A percentile compares a stretch with the other conserved stretches of the same genome.
phyloP scores from a whole-genome alignment of 1,140 invertebrate species.

The Mercenaria mercenaria region DNA sequence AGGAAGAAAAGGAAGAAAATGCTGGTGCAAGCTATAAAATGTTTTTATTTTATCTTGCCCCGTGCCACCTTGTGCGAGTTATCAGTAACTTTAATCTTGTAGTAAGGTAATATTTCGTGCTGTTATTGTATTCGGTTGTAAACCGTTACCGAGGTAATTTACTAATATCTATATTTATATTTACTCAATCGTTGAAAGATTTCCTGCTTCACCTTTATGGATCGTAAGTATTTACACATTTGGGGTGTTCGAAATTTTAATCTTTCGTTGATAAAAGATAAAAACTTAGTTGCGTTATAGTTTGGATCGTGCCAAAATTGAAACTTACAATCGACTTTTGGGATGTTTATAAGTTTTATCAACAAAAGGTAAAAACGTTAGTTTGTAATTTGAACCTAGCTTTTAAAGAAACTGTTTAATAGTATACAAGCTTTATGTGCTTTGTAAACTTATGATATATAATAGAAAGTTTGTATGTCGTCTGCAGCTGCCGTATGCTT shows the following conservation, averaged over 20 bases:
- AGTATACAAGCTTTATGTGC: constrained; percentile 23
- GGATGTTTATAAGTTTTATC: not conserved
- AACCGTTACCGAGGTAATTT: constrained; percentile 54
- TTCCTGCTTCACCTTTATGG: constrained; percentile 53
- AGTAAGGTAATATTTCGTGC: not conserved
- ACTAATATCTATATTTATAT: constrained; percentile 68
- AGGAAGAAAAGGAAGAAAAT: constrained; percentile 18
- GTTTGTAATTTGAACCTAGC: constrained; percentile 11
- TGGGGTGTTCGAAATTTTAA: not conserved
- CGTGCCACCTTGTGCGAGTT: not conserved
- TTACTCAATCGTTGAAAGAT: constrained; percentile 59
- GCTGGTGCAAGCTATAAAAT: not conserved
- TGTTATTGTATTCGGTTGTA: constrained; percentile 28
- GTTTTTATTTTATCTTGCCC: not conserved
- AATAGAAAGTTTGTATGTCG: not conserved
- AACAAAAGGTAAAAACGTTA: not conserved
- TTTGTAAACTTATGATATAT: not conserved
- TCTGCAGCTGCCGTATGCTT: not conserved
- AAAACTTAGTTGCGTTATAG: not conserved
- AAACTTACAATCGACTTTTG: not conserved
- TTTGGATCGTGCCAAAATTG: not conserved
- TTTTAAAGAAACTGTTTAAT: not conserved
- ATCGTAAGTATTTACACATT: constrained; percentile 41
- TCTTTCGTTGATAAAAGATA: constrained; percentile 40
- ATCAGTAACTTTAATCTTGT: not conserved